Base-by-base conservation (phyloP, 92 coral and sea anemone genomes). In the Epizoanthus ramosus region DNA sequence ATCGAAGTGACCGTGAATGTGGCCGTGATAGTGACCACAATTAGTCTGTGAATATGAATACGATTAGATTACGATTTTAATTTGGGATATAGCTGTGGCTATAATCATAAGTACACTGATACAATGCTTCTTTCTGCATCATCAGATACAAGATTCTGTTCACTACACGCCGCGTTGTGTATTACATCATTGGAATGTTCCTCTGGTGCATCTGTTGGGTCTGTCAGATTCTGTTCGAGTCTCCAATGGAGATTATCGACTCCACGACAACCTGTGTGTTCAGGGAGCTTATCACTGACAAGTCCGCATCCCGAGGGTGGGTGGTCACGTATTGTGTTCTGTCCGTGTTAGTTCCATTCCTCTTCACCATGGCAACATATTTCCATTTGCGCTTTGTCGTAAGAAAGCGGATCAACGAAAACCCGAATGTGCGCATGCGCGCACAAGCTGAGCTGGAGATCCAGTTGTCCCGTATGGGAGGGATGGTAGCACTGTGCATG, bases 361-460 rank as follows among this genome's bases (percentile, higher is more conserved):
- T 75, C 50, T 6, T 75, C 53, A 58, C 80, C 57, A 75, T 75
- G 80, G 80, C 80, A 75, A 75, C 80, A 50, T 75, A 75, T 75
- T 75, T 75, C 50, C 80, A 75, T 31, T 54, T 75, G 66, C 80
- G 80, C 65, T 31, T 75, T 28, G 67, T 39, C 1, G 68, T 75
- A 53, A 75, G 80, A 4, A 75, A 35, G 21, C 56, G 22, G 17
- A 58, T 75, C 54, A 33, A 75, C 57, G 14, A n/a, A 57, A 58
- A 4, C n/a, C 53, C 33, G 52, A 75, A 75, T 61, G 21, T 5
- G 52, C 33, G 28, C 5, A 18, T 31, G 45, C 52, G 80, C 67
- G 57, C 8, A 75, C 79, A 28, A n/a, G 79, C 79, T 24, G 65
- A 52, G 41, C 24, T 74, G 57, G 79, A 74, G 47, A 74, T 74